Evolutionary conservation across 2,888 invertebrate species (phyloP).

Genomic region (Synergus itoensis): DNA sequence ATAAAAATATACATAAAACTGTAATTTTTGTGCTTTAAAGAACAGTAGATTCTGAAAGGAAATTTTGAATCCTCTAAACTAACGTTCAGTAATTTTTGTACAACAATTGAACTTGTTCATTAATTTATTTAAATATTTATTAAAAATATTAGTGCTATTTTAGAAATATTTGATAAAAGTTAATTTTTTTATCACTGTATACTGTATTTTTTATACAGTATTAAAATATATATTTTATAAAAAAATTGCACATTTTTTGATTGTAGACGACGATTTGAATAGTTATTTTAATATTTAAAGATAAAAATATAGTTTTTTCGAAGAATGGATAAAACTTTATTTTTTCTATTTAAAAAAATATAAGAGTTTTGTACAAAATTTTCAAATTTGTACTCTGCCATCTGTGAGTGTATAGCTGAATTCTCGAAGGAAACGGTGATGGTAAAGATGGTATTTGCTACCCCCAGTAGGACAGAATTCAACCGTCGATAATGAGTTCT

Average conservation of each 20-base stretch:
- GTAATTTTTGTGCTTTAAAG: no score
- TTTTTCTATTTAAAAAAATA: background rate
- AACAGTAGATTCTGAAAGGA: no score
- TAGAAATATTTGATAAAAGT: no score
- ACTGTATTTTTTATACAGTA: no score
- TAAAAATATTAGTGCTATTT: no score
- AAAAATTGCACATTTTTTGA: background rate
- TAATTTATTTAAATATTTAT: no score
- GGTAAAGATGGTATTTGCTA: conserved; percentile 17
- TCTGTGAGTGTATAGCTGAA: background rate
- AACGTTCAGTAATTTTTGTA: no score
- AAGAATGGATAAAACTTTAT: background rate
- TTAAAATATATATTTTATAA: background rate
- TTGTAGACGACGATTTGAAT: background rate
- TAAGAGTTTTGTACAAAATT: background rate
- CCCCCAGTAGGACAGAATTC: background rate
- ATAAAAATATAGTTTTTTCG: background rate
- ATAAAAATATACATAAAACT: no score
- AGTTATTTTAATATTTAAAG: no score
- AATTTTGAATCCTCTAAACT: no score
- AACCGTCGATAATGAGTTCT: background rate
- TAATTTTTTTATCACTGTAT: no score
- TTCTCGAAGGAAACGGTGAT: background rate
- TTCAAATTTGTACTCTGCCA: background rate
- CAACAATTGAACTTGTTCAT: no score